Conservation (phyloP, 2,888 invertebrate species). For the Tupiocoris notatus region DNA sequence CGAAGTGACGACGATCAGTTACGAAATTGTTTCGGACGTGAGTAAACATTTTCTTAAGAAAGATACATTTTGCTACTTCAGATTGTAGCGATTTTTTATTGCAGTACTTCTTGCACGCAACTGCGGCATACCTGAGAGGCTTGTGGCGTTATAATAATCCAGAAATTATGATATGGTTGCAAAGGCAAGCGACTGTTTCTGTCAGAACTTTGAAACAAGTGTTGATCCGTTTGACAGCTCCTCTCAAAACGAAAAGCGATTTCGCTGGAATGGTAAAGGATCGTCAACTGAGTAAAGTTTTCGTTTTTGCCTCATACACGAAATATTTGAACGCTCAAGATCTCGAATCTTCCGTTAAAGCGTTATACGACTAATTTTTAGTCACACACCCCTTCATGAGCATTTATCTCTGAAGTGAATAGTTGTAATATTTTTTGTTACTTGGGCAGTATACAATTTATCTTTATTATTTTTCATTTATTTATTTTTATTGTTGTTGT, state of each 20-base stretch:
- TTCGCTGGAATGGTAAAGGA: conserved; percentile 3
- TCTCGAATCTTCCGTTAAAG: no score
- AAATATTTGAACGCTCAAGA: background rate
- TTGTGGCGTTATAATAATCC: conserved; percentile 8
- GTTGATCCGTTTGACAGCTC: background rate
- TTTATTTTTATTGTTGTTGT: no score
- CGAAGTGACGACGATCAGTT: conserved; percentile 2
- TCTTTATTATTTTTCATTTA: background rate
- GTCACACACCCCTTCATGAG: no score
- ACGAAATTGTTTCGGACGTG: conserved; percentile 5
- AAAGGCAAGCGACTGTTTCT: conserved; percentile 7
- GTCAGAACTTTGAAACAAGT: conserved; percentile 4
- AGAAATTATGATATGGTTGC: conserved; percentile 26
- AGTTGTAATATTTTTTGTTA: no score
- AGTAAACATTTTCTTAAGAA: background rate
- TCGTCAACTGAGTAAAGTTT: background rate
- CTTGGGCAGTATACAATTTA: no score
- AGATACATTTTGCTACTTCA: background rate
- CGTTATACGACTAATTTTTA: no score
- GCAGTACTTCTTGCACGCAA: conserved; percentile 9
- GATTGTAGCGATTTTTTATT: background rate
- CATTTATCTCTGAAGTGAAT: no score
- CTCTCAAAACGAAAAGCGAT: conserved; percentile 4
- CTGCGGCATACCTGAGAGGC: conserved; percentile 24
- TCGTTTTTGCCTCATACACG: background rate